Evolutionary conservation across 2,888 invertebrate genomes (phyloP), one percentile per base, ranked within the genome.

Genomic region (Apamea sordens): DNA sequence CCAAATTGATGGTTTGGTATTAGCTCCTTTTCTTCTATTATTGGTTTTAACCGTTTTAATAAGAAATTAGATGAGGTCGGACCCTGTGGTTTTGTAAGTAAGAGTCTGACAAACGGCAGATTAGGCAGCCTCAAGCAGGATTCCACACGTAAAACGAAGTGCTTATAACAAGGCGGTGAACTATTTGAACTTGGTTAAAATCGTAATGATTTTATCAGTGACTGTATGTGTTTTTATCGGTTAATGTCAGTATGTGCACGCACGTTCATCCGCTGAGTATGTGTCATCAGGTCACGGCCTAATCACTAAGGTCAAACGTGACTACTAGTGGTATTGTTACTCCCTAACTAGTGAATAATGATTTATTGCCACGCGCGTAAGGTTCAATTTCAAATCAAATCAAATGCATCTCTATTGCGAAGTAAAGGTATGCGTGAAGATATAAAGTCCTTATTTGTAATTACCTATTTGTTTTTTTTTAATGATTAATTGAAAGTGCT

Each of bases 391-490:
- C n/a, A n/a, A n/a, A n/a, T n/a, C n/a, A n/a, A n/a, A n/a, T n/a
- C n/a, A n/a, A 77, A 69, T 41, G 59, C 24, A 24, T 53, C 8
- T 41, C 11, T 75, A 36, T 47, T n/a, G 18, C 32, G 18, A 47
- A 73, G 6, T 50, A 21, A 13, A n/a, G 5, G 4, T 18, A 36
- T 28, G 63, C 63, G 32, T 64, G 32, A 53, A 24, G 8, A 56
- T 18, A 18, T 36, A 47, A 32, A 63, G 1, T 32, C n/a, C n/a
- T n/a, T 32, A n/a, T 13, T 28, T 44, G 15, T 78, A 50, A 71
- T 81, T 76, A 85, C 78, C 71, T 79, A 84, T 79, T 72, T 79
- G 67, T 72, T 44, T 72, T 77, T 53, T n/a, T 36, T 36, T 44
- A 56, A 63, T 50, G 69, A 28, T 47, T 36, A 53, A 2, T 53